These are phyloP conservation scores for Perca fluviatilis DNA, from an alignment of 2,113 vertebrate genomes.

Conservation along the genomic window DNA sequence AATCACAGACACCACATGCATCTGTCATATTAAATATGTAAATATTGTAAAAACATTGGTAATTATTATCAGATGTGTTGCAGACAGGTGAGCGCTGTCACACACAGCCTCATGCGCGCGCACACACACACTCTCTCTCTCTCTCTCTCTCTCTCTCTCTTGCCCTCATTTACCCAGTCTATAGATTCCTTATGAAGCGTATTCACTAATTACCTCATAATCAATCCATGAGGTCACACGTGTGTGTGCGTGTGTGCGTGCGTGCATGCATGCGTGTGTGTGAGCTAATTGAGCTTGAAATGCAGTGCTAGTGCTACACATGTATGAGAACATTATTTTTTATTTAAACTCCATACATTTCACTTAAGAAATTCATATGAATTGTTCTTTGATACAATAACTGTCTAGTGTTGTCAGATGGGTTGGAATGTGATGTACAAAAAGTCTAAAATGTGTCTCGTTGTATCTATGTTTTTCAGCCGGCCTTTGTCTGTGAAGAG, in stretches of 20 bases:
- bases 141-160: no score
- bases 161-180: constrained; percentile 28
- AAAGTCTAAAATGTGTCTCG: not conserved
- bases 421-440: not conserved
- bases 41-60: no score
- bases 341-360: not conserved
- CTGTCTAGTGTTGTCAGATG: not conserved
- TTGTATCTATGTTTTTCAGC: constrained; percentile 74
- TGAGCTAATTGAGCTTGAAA: no score
- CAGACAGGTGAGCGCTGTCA: no score
- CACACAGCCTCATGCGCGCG: no score
- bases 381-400: not conserved
- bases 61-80: no score
- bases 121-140: no score
- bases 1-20: no score
- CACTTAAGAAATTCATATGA: not conserved
- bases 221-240: constrained; percentile 4
- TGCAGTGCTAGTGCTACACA: no score
- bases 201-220: constrained; percentile 54
- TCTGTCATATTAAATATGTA: no score
- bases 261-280: constrained; percentile 12
- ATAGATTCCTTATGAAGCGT: constrained; percentile 30
- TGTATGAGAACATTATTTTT: not conserved
- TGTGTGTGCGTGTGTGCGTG: constrained; percentile 32
- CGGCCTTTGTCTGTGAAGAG: constrained; percentile 94